Base-by-base conservation (phyloP, 1,140 invertebrate genomes). In the Drosophila santomea region DNA sequence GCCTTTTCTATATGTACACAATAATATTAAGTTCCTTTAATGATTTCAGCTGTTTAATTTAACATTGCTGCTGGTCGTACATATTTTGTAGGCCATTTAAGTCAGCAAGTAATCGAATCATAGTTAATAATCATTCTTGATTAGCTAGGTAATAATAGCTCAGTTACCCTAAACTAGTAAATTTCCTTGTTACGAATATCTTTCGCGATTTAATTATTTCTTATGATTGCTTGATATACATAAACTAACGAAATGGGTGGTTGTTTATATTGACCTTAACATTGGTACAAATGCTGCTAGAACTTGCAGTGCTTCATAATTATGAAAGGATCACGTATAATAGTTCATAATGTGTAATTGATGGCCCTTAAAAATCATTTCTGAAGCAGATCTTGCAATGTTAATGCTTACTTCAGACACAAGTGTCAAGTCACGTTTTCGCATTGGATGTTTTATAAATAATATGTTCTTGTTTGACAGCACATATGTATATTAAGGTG, bases 1-100 rank as follows among this genome's bases (percentile, higher is more conserved):
- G 66, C 48, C 48, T 48, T 45, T 41, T 66, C 66, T 57, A 60
- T 85, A 85, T 85, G 74, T 85, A 85, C 81, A 85, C 56, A 41
- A 63, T 85, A 44, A 41, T 78, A 72, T 25, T n/a, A 15, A 38
- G 32, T n/a, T 32, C 45, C 52, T 28, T 36, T 68, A 35, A 59
- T 36, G 56, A 48, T 55, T 61, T 61, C 52, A 44, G 76, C 32
- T 61, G 56, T 56, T 63, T 41, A 55, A 36, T 72, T 56, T 67
- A 57, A 17, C 38, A 43, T 63, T 44, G 43, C 56, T 54, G 38
- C 56, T 68, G 68, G 20, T 68, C 39, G 17, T 28, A 66, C 48
- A 52, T 66, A 57, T 69, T 39, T 47, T 36, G 56, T 41, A 50
- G 45, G 45, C 39, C 45, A 20, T 35, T 28, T 11, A 45, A 52